Percentiles rank a stretch among this genome's conserved stretches.
phyloP scores from a whole-genome alignment of 2,888 invertebrate species.

The Cephus rjabovi region DNA sequence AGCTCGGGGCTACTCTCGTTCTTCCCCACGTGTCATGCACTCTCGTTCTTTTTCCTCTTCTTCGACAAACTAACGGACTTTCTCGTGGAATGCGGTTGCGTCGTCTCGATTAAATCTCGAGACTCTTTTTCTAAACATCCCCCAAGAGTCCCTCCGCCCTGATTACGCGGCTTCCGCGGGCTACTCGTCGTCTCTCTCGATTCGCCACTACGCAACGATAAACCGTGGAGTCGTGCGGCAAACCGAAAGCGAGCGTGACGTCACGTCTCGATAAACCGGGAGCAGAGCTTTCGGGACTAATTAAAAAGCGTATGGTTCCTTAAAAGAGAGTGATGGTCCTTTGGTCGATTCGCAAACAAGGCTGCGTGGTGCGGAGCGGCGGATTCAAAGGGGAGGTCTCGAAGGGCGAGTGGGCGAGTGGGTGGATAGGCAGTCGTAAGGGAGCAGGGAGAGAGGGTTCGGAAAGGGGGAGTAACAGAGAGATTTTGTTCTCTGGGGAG shows the following conservation, averaged over 20 bases:
- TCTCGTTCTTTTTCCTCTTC: neutral
- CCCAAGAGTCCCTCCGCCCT: neutral
- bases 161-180: neutral
- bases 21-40: neutral
- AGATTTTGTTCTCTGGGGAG: slow-evolving; percentile 64
- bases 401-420: slow-evolving; percentile 9
- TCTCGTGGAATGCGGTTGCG: neutral
- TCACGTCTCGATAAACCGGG: neutral
- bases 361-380: slow-evolving; percentile 31
- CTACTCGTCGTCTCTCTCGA: neutral
- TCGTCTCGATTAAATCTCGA: neutral
- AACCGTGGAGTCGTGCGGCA: too few species aligned
- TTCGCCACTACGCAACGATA: neutral
- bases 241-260: neutral
- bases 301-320: slow-evolving; percentile 53
- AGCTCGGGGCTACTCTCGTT: neutral
- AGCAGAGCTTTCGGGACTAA: slow-evolving; percentile 35
- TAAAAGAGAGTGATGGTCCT: slow-evolving; percentile 44
- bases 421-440: neutral
- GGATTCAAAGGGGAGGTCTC: slow-evolving; percentile 36
- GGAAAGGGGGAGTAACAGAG: slow-evolving; percentile 48
- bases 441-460: neutral
- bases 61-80: neutral
- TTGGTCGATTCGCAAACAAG: slow-evolving; percentile 59
- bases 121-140: neutral